Base-by-base conservation (phyloP, 2,113 vertebrate species). In the Passer montanus region DNA sequence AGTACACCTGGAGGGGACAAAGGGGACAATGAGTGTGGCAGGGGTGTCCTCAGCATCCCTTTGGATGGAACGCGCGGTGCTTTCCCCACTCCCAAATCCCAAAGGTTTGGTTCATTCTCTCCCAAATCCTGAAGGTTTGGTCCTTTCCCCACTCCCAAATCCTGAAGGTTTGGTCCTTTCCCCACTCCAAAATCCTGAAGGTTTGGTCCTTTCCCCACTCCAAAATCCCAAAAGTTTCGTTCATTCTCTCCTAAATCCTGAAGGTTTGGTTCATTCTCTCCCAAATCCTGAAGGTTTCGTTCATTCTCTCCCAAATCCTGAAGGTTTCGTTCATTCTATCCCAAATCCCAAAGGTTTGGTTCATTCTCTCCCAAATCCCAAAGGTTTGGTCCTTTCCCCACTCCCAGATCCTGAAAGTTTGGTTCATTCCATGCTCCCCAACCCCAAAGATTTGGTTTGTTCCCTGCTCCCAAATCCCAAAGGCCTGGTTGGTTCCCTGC, bases 1-100 rank as follows among this genome's bases (percentile, higher is more conserved):
- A 99, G 93, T 99, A 99, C 46, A 99, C 99, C 99, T 99, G 95
- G 0, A 7, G 70, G 49, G 70, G 30, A 59, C 6, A n/a, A 6
- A 49, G 13, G 64, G 80, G 21, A 28, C 1, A 0, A 7, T 41
- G 27, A 55, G 24, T 2, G 7, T 0, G 0, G 6, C 1, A 1
- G 10, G 20, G 41, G 15, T 0, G 4, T 27, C 11, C 43, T 23
- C 28, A 2, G 19, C 1, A 1, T 14, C 30, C 8, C 5, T 6
- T 3, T 1, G 64, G 53, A 4, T 6, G 43, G 43, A 37, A 18
- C 35, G 4, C 3, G 1, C 5, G 1, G 56, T 35, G 14, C 15
- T 59, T 26, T 35, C 10, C 22, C 15, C n/a, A 4, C 5, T 26
- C 15, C 22, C 22, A 58, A 10, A 56, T 22, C 19, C 55, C 2